Evolutionary conservation across 2,113 vertebrate genomes (phyloP).

Genomic region (Chamaea fasciata): DNA sequence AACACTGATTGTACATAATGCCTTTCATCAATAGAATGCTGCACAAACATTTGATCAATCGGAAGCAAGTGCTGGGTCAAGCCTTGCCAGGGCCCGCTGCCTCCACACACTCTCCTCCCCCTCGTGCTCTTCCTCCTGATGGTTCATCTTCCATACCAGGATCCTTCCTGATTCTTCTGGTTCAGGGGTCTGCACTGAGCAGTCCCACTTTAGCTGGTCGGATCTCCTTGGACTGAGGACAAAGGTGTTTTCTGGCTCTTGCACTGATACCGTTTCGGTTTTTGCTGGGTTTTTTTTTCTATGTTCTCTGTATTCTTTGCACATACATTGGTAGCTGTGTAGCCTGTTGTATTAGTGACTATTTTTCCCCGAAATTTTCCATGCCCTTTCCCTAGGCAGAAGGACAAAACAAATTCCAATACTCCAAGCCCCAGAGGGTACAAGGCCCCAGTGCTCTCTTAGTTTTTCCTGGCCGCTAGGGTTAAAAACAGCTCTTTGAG

Average conservation of each 20-base stretch:
- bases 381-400: neutral
- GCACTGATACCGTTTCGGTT: neutral
- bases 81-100: neutral
- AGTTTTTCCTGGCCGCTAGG: neutral
- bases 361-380: neutral
- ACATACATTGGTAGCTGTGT: neutral
- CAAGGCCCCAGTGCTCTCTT: no score
- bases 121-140: neutral
- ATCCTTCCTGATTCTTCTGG: neutral
- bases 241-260: rapidly evolving
- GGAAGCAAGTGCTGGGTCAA: neutral
- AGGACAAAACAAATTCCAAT: neutral
- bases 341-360: neutral
- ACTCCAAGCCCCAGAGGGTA: neutral
- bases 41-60: neutral
- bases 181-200: neutral
- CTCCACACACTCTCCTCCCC: neutral
- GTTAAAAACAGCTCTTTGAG: neutral
- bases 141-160: neutral
- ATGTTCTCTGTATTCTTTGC: neutral
- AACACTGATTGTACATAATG: neutral
- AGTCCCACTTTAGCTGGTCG: neutral
- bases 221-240: neutral
- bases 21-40: neutral
- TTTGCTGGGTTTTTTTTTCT: neutral